These are phyloP conservation scores for Argyrosomus japonicus DNA, from an alignment of 2,113 vertebrate genomes.

Conservation along the genomic window DNA sequence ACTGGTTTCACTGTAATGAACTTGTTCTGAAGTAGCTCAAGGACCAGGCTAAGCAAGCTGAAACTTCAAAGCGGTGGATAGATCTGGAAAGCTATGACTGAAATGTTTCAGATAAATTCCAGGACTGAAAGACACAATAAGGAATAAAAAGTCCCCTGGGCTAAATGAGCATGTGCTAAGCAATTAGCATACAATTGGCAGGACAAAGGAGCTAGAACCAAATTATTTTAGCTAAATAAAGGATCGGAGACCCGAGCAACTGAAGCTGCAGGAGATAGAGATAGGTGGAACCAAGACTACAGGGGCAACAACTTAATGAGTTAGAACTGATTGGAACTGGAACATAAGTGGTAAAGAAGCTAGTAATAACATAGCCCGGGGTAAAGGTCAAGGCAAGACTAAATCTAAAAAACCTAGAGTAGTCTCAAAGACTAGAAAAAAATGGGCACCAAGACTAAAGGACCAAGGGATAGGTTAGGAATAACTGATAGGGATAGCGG, in stretches of 20 bases:
- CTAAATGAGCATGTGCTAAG: not conserved
- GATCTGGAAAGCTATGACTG: not conserved
- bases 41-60: not conserved
- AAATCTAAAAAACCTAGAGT: no score
- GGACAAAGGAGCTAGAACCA: not conserved
- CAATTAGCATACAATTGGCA: not conserved
- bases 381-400: not conserved
- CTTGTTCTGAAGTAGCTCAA: not conserved
- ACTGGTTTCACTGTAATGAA: not conserved
- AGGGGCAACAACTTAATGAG: not conserved
- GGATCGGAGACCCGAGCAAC: not conserved
- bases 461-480: not conserved
- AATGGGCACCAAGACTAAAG: not conserved
- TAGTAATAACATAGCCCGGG: not conserved
- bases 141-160: not conserved
- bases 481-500: not conserved
- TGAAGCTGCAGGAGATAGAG: not conserved
- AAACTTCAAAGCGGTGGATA: not conserved
- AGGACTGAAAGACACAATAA: not conserved
- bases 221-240: not conserved
- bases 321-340: not conserved
- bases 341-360: not conserved
- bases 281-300: not conserved
- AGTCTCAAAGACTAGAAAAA: no score
- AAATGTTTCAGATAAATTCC: not conserved